Base-by-base conservation (phyloP, 2,888 invertebrate species). In the Tipula confusa region DNA sequence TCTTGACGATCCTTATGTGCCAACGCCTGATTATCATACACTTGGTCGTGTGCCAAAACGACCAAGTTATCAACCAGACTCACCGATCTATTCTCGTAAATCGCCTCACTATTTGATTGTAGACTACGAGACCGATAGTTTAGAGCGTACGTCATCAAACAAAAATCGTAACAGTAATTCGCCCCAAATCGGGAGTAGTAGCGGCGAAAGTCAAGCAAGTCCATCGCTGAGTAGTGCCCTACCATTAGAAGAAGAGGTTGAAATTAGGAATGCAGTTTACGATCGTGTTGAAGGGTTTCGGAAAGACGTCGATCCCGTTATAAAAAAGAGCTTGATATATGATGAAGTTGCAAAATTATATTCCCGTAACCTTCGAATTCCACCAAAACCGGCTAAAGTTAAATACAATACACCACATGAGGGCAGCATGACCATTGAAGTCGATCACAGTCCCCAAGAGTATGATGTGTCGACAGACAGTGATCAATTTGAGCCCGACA, bases 401-500 rank as follows among this genome's bases (percentile, higher is more conserved):
- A 91, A 90, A 82, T 93, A 93, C 86, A 92, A 91, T 83, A 94
- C 94, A 85, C 95, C 95, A 0, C 89, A 88, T 87, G 88, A 87
- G 36, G 96, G 96, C 6, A 95, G 95, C 86, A 90, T 96, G 87
- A 94, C 95, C 33, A 96, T 96, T 84, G 95, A 95, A 90, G 94
- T 96, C 0, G 94, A 94, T 87, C 96, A 96, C 88, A 93, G 95
- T 24, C 93, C 95, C 0, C 93, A 94, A 86, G 83, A 83, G 7
- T 94, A 95, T 87, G 93, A 94, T 82, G 92, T 95, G 84, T 88
- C 88, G 5, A 89, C 89, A 0, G 89, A 89, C 64, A 95, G 95
- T 1, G 95, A 95, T 86, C 93, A 93, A 83, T 96, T 95, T 86
- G 96, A 96, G 88, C 96, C 96, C 0, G 96, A 96, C 86, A 96